Evolutionary conservation across 2,888 invertebrate species (phyloP).

Genomic region (Ophioninae sp.): DNA sequence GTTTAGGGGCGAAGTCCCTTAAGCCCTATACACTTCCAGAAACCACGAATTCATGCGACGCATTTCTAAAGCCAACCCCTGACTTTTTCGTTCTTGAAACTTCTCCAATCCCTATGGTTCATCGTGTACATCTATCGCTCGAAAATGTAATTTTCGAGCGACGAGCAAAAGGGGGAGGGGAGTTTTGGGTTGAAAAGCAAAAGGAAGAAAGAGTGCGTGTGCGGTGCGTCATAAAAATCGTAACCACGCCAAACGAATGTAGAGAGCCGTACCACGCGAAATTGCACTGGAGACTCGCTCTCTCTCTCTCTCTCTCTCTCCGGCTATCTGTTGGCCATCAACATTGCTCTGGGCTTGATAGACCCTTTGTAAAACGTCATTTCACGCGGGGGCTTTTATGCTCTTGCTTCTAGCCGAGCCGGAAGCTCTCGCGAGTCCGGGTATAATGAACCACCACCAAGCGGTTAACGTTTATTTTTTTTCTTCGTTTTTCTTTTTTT

Average conservation of each 20-base stretch:
- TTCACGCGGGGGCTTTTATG: slow-evolving; percentile 74
- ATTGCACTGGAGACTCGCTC: slow-evolving; percentile 71
- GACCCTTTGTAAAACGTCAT: slow-evolving; percentile 79
- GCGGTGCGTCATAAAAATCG: slow-evolving; percentile 78
- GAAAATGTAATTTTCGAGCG: slow-evolving; percentile 79
- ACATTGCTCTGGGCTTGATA: slow-evolving; percentile 78
- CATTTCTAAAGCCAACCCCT: too few species aligned
- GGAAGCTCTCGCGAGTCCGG: slow-evolving; percentile 63
- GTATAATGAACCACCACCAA: slow-evolving; percentile 30
- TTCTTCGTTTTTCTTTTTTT: slow-evolving; percentile 43
- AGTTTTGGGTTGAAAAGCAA: slow-evolving; percentile 29
- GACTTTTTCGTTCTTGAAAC: slow-evolving; percentile 25
- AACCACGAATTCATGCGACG: too few species aligned
- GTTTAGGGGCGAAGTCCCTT: too few species aligned
- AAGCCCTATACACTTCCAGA: too few species aligned
- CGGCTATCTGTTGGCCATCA: slow-evolving; percentile 77
- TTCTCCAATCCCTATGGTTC: slow-evolving; percentile 22
- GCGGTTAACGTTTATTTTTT: slow-evolving; percentile 37
- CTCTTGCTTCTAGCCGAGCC: slow-evolving; percentile 67
- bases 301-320: slow-evolving; percentile 62
- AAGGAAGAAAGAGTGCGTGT: slow-evolving; percentile 61
- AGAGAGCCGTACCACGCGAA: slow-evolving; percentile 65
- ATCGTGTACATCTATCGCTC: slow-evolving; percentile 69
- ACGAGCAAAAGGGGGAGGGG: slow-evolving; percentile 71
- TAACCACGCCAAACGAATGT: slow-evolving; percentile 72